Evolutionary conservation across 2,797 vertebrate genomes (phyloP), one percentile per base, ranked within the genome.

Genomic region (Streptopelia turtur): DNA sequence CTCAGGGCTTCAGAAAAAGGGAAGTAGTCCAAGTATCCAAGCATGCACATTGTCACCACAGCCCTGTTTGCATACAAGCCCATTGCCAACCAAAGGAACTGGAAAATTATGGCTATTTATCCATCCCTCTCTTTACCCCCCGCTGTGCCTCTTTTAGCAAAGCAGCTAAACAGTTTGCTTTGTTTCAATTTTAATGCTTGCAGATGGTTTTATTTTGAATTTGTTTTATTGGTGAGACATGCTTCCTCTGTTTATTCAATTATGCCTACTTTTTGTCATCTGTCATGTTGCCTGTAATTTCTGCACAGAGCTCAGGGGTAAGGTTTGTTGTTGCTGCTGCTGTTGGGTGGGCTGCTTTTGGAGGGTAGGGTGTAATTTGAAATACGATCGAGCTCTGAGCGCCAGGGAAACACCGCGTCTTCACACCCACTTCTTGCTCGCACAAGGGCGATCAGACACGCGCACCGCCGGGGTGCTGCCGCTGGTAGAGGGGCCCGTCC

Each of bases 141-240:
- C 3, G 2, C 81, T 31, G 83, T 47, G 89, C 92, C 94, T 72
- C 94, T 87, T 71, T 81, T 90, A 94, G 90, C 90, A 64, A 55
- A 60, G 75, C 57, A 33, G 87, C 50, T 8, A 21, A 71, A 39
- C 87, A 75, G 69, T 68, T 89, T 4, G 50, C 87, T 91, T 95
- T 94, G 94, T 96, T 89, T 89, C 76, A 37, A 30, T 76, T 70
- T 24, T 88, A 83, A 68, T 16, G 50, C 61, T 47, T 13, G 68
- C 93, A 91, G 90, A 91, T 92, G 94, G 65, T 94, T 93, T 95
- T 87, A 86, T 87, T 91, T 83, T 89, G 82, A 50, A 92, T 65
- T 77, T 31, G 49, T 65, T 94, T 95, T 95, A 92, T 68, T 89
- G 78, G 83, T 87, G 83, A 94, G 93, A 93, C 93, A 72, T 3